Evolutionary conservation across 2,113 vertebrate species (phyloP).

Genomic region (Anseranas semipalmata): DNA sequence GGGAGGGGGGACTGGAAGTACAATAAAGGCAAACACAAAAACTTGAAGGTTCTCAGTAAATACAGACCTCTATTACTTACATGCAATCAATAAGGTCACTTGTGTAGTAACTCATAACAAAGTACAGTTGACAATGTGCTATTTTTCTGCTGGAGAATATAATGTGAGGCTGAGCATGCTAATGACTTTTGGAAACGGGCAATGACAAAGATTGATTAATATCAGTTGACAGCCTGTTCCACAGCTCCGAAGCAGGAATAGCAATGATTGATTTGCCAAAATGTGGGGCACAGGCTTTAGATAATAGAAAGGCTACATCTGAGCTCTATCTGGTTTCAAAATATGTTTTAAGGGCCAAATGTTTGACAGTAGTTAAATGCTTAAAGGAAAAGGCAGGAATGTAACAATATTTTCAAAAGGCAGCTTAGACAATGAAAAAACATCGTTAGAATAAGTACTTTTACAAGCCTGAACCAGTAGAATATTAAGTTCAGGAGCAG

Average conservation of each 20-base stretch:
- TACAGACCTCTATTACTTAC: background rate
- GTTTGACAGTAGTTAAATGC: slow-evolving; percentile 3
- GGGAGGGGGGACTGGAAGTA: background rate
- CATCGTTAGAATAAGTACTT: no score
- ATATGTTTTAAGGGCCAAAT: background rate
- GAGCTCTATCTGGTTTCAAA: slow-evolving; percentile 46
- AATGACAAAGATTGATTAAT: slow-evolving; percentile 73
- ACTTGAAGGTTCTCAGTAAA: background rate
- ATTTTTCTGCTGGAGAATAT: slow-evolving; percentile 63
- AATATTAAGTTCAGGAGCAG: background rate
- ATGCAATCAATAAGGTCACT: slow-evolving; percentile 45
- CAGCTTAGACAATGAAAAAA: no score
- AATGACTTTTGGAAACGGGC: slow-evolving; percentile 62
- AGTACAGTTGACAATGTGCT: slow-evolving; percentile 59
- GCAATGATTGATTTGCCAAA: slow-evolving; percentile 70
- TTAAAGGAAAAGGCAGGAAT: background rate
- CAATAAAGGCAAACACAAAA: background rate
- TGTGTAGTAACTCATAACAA: slow-evolving; percentile 38
- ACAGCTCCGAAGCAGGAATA: slow-evolving; percentile 44
- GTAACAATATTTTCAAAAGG: background rate
- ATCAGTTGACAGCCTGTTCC: slow-evolving; percentile 67
- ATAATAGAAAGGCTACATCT: slow-evolving; percentile 35
- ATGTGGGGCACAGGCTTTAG: slow-evolving; percentile 48
- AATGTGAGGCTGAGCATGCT: slow-evolving; percentile 63
- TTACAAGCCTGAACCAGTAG: background rate